phyloP scores from a whole-genome alignment of 2,113 vertebrate genomes.

The Scolopax mira region DNA sequence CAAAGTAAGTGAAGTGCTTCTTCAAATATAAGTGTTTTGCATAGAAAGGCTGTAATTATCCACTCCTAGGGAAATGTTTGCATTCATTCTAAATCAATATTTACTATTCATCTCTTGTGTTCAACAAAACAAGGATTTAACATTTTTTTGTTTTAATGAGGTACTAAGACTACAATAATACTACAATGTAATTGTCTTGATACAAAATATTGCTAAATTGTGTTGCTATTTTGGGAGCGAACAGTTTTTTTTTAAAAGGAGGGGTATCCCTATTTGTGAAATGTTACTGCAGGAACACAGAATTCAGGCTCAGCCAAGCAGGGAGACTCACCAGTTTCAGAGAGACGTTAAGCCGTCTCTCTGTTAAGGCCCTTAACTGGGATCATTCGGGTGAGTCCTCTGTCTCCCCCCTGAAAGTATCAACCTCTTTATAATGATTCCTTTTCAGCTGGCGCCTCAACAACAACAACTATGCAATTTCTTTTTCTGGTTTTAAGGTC shows the following conservation, averaged over 20 bases:
- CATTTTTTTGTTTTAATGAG: slow-evolving; percentile 83
- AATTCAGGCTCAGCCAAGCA: slow-evolving; percentile 75
- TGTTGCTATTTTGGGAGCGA: slow-evolving; percentile 73
- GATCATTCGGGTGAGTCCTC: slow-evolving; percentile 74
- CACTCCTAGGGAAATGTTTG: slow-evolving; percentile 89
- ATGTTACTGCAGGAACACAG: slow-evolving; percentile 70
- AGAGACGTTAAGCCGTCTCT: slow-evolving; percentile 61
- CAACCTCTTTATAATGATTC: slow-evolving; percentile 64
- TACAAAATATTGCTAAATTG: slow-evolving; percentile 79
- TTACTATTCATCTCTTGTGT: slow-evolving; percentile 85
- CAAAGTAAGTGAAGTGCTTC: slow-evolving; percentile 87
- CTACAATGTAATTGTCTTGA: slow-evolving; percentile 78
- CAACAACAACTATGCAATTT: background rate
- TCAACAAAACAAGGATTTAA: slow-evolving; percentile 84
- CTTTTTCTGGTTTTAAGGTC: slow-evolving; percentile 10
- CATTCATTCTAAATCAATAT: slow-evolving; percentile 90
- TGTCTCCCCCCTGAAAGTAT: slow-evolving; percentile 19
- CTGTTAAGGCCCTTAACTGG: slow-evolving; percentile 73
- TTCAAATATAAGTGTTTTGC: slow-evolving; percentile 83
- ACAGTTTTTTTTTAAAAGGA: slow-evolving; percentile 57
- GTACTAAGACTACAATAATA: slow-evolving; percentile 79
- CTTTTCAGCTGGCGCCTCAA: slow-evolving; percentile 47
- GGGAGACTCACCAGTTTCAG: slow-evolving; percentile 65
- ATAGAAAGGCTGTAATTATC: slow-evolving; percentile 89
- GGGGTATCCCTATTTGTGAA: slow-evolving; percentile 72